Base-by-base conservation (phyloP, 2,888 invertebrate species). In the Pardosa pseudoannulata region DNA sequence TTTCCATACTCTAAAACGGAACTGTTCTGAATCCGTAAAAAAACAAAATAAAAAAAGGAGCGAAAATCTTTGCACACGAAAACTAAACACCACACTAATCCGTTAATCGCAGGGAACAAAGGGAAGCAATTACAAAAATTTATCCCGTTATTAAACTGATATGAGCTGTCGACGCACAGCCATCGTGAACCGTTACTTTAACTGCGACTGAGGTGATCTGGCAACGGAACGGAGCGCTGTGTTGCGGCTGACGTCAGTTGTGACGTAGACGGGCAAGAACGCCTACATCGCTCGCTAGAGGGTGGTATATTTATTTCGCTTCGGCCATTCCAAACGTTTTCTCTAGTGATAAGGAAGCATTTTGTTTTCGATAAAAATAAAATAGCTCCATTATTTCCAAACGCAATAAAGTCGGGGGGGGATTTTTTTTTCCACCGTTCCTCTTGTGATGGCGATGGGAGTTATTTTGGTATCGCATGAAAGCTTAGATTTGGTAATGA, bases 261-360 rank as follows among this genome's bases (percentile, higher is more conserved):
- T 81, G 73, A 81, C 73, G 73, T 81, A 62, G 32, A 32, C 28
- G 39, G 39, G n/a, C 29, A 27, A 36, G 50, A 81, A 81, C 80
- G 80, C 80, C 80, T 81, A 81, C 80, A 81, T 81, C 68, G 74
- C 41, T 70, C 74, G 74, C 80, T 36, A 81, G 80, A 81, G 80
- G 67, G 74, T 72, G 65, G 29, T 39, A 67, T 81, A 74, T 81
- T 81, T 73, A 81, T 81, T 81, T 73, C 67, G 65, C 36, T 73
- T 73, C 80, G 80, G 73, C 74, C 56, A 73, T 81, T 79, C 73
- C 73, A 67, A 81, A 39, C 67, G 74, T 68, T 74, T 81, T 81
- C 73, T 73, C 65, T 67, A 36, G 67, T 65, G 73, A 81, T 73
- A 73, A 73, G 74, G 19, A 79, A 46, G 36, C 67, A 39, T 79